Conservation (phyloP, 2,113 vertebrate species). For the Lontra canadensis region DNA sequence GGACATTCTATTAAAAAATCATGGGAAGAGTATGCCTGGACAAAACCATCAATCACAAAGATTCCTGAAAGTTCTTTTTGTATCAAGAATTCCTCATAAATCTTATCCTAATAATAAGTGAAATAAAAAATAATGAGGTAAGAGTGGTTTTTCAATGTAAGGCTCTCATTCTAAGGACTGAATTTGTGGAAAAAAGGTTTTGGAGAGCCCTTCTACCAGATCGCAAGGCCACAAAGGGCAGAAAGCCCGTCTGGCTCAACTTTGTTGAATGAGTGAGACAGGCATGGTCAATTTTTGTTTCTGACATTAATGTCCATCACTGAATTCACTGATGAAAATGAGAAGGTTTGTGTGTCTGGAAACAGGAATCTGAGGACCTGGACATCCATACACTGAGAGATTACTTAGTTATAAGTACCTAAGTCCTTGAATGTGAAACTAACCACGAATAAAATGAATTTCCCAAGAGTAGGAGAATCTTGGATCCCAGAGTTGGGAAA, state of each 20-base stretch:
- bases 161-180: constrained; percentile 14
- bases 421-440: constrained; percentile 32
- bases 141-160: constrained; percentile 38
- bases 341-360: background rate
- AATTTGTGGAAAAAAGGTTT: constrained; percentile 47
- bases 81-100: constrained; percentile 24
- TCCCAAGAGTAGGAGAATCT: background rate
- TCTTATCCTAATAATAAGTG: constrained; percentile 29
- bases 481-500: background rate
- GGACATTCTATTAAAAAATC: background rate
- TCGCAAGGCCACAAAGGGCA: background rate
- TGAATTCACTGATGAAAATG: background rate
- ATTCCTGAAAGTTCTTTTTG: constrained; percentile 30
- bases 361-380: background rate
- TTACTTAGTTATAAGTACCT: background rate
- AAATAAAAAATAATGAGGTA: constrained; percentile 31
- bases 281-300: background rate
- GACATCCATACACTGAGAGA: constrained; percentile 1
- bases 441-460: constrained; percentile 36
- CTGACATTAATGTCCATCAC: background rate
- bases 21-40: background rate
- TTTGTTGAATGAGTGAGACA: constrained; percentile 9
- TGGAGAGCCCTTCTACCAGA: background rate
- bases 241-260: background rate
- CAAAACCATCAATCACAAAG: constrained; percentile 3